Conservation (phyloP, 2,113 vertebrate genomes). For the Amia ocellicauda region DNA sequence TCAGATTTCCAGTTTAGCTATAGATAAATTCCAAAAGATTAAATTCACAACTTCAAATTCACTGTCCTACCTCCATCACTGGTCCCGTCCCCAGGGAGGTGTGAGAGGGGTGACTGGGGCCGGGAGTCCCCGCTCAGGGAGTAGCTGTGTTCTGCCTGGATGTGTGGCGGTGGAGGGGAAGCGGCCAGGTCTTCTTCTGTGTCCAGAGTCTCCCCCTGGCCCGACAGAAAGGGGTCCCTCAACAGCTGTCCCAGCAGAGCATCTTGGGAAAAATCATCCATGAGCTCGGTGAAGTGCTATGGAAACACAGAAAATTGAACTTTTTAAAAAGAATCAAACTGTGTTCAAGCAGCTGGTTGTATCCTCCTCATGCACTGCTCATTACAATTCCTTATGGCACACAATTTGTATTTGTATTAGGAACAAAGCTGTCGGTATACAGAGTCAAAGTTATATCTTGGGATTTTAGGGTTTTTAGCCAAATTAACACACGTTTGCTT, state of each 20-base stretch:
- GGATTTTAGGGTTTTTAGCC: too few relatives aligned
- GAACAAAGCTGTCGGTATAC: too few relatives aligned
- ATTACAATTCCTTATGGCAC: too few relatives aligned
- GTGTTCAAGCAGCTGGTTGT: too few relatives aligned
- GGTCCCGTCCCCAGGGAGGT: slow-evolving; percentile 73
- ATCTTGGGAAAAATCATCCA: slow-evolving; percentile 93
- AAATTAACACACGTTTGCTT: too few relatives aligned
- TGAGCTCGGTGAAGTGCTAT: slow-evolving; percentile 92
- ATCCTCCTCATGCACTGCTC: too few relatives aligned
- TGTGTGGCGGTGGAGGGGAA: slow-evolving; percentile 86
- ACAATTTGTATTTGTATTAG: too few relatives aligned
- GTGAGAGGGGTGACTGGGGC: slow-evolving; percentile 87
- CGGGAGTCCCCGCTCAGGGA: slow-evolving; percentile 91
- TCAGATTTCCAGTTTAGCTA: too few relatives aligned
- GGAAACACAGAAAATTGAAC: slow-evolving; percentile 26
- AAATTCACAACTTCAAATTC: slow-evolving; percentile 4
- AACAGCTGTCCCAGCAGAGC: slow-evolving; percentile 91
- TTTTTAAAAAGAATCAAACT: too few relatives aligned
- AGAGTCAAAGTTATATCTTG: too few relatives aligned
- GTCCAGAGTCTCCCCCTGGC: slow-evolving; percentile 76
- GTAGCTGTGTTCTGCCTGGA: slow-evolving; percentile 95
- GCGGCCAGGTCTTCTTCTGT: slow-evolving; percentile 73
- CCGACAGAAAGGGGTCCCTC: slow-evolving; percentile 93
- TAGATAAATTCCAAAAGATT: too few relatives aligned
- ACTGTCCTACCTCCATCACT: slow-evolving; percentile 77